phyloP scores from a whole-genome alignment of 2,888 invertebrate genomes.

The Acanthosepion pharaonis region DNA sequence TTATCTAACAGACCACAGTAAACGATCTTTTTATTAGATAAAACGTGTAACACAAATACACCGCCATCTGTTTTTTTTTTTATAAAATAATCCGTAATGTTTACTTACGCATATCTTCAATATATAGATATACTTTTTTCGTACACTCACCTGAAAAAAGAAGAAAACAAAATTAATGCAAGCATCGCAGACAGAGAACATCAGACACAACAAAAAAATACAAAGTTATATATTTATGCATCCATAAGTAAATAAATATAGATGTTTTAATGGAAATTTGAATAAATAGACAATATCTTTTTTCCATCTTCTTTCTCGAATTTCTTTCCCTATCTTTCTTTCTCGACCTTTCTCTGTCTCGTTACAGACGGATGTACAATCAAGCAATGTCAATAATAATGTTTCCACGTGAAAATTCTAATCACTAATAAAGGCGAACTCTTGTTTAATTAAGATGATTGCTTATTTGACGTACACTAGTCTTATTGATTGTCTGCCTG shows the following conservation, averaged over 20 bases:
- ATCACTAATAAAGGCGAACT: neutral
- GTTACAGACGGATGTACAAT: neutral
- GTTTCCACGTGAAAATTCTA: neutral
- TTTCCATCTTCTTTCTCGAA: neutral
- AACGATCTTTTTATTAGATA: too few relatives aligned
- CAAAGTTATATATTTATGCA: neutral
- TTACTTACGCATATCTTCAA: too few relatives aligned
- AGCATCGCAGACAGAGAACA: neutral
- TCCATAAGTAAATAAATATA: neutral
- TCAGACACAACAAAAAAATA: neutral
- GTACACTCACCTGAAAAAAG: neutral
- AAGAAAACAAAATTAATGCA: neutral
- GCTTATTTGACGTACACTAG: neutral
- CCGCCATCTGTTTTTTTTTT: too few relatives aligned
- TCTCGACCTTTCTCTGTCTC: neutral
- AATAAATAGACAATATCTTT: neutral
- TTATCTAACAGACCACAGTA: too few relatives aligned
- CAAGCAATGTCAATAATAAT: neutral
- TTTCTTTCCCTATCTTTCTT: neutral
- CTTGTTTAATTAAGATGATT: constrained; percentile 33
- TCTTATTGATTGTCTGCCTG: neutral
- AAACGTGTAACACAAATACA: too few relatives aligned
- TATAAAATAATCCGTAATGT: too few relatives aligned
- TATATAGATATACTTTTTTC: too few relatives aligned
- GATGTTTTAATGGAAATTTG: neutral